Percentiles rank a stretch among this genome's conserved stretches.
phyloP scores from a whole-genome alignment of 1,140 invertebrate genomes.

The Pentalonia nigronervosa region DNA sequence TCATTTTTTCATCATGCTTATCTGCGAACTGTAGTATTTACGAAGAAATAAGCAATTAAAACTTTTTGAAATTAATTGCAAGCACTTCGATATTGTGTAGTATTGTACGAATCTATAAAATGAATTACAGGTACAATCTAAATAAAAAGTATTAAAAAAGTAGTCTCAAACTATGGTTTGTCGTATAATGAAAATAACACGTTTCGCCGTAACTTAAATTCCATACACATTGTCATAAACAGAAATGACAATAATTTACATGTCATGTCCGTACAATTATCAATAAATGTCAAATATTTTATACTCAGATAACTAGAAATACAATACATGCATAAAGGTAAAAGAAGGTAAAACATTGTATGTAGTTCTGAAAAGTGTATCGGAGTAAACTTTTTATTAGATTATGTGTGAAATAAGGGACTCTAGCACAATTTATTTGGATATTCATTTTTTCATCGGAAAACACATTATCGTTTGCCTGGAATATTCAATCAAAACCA shows the following conservation, averaged over 20 bases:
- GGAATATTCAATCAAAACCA: background rate
- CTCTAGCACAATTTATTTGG: background rate
- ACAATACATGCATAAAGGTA: background rate
- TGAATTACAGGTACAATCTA: background rate
- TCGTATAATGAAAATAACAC: no score
- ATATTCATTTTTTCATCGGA: background rate
- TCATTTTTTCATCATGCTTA: no score
- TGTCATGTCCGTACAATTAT: background rate
- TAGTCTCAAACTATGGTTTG: background rate
- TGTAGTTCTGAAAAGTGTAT: background rate
- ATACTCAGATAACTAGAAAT: background rate
- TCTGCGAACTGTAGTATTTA: background rate
- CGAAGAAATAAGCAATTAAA: background rate
- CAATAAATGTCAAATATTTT: conserved; percentile 1
- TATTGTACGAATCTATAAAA: background rate
- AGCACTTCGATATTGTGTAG: background rate
- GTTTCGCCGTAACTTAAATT: background rate
- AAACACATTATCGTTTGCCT: background rate
- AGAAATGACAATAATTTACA: background rate
- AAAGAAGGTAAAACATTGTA: background rate
- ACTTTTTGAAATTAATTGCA: background rate
- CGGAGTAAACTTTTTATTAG: conserved; percentile 3
- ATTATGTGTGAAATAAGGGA: background rate
- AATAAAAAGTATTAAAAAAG: background rate
- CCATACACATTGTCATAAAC: background rate